These are phyloP conservation scores for Phrynocephalus versicolor DNA, from an alignment of 2,113 vertebrate genomes.

Conservation along the genomic window DNA sequence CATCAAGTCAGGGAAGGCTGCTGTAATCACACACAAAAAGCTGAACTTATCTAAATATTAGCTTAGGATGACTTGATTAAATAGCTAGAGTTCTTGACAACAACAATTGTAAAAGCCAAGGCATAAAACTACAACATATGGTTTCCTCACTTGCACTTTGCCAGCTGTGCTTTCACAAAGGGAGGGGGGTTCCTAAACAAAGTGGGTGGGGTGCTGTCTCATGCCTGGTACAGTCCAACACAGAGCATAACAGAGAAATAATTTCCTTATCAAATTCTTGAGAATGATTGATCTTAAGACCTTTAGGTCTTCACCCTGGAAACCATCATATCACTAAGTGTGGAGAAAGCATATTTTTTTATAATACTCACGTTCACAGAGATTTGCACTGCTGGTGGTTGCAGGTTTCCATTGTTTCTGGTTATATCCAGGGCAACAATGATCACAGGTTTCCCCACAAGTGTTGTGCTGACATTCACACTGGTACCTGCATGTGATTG, in stretches of 20 bases:
- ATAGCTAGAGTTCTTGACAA: background rate
- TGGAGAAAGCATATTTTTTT: background rate
- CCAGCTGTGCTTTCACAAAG: background rate
- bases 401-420: constrained; percentile 88
- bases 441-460: constrained; percentile 89
- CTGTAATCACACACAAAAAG: background rate
- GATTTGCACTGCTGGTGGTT: constrained; percentile 74
- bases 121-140: background rate
- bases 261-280: background rate
- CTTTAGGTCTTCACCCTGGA: background rate
- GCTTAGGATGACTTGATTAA: background rate
- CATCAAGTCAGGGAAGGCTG: background rate
- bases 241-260: accelerated
- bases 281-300: background rate
- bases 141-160: background rate
- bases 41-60: background rate
- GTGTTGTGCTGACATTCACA: constrained; percentile 93
- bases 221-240: background rate
- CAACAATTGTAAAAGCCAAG: background rate
- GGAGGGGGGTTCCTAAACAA: background rate
- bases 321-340: background rate
- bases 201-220: background rate
- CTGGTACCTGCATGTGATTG: constrained; percentile 74
- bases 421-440: constrained; percentile 86
- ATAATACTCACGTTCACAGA: constrained; percentile 84